Evolutionary conservation across 2,113 vertebrate genomes (phyloP).

Genomic region (Ammodramus savannarum): DNA sequence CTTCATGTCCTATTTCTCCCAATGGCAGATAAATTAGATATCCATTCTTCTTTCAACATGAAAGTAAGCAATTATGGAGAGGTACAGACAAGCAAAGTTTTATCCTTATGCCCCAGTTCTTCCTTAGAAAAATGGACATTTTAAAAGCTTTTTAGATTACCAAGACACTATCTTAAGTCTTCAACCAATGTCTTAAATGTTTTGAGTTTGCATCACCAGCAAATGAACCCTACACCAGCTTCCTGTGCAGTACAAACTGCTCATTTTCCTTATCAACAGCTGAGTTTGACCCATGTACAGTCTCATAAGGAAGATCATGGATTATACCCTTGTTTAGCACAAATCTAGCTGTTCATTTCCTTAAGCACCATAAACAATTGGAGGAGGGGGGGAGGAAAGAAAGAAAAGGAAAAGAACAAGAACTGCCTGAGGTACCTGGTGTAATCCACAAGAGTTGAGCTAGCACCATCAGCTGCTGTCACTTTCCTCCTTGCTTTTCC

Average conservation of each 20-base stretch:
- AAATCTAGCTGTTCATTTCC: neutral
- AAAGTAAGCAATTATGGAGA: neutral
- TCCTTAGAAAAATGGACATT: neutral
- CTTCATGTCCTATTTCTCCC: conserved; percentile 10
- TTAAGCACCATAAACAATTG: neutral
- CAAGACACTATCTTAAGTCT: neutral
- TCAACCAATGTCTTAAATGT: neutral
- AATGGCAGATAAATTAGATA: neutral
- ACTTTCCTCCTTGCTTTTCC: conserved; percentile 76
- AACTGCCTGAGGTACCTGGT: conserved; percentile 75
- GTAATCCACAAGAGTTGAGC: conserved; percentile 77
- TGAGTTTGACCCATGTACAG: neutral
- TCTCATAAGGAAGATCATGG: neutral
- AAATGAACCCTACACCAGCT: neutral
- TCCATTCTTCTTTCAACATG: neutral
- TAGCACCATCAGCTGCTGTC: conserved; percentile 67
- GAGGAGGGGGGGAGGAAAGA: neutral
- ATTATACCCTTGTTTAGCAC: neutral
- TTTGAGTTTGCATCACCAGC: neutral
- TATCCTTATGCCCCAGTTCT: neutral
- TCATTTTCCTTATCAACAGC: accelerated
- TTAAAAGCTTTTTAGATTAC: neutral
- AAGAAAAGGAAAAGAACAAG: neutral
- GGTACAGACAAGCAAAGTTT: neutral
- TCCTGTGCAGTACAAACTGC: neutral